Conservation (phyloP, 1,140 invertebrate species). For the Mamestra configurata region DNA sequence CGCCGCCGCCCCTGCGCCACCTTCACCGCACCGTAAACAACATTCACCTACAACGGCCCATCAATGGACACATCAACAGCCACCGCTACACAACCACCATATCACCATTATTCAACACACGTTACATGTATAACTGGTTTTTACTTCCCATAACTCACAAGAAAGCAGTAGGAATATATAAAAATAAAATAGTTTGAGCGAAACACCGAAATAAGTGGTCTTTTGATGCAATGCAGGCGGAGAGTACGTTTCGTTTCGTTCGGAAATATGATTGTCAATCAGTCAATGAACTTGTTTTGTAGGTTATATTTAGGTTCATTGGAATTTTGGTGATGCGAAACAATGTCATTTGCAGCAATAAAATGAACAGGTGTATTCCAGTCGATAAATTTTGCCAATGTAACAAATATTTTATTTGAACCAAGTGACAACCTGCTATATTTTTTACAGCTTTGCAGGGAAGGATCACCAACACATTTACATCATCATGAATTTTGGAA, state of each 20-base stretch:
- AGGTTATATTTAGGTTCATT: slow-evolving; percentile 13
- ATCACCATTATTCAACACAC: slow-evolving; percentile 42
- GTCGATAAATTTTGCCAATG: no score
- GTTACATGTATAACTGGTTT: slow-evolving; percentile 12
- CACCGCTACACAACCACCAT: slow-evolving; percentile 21
- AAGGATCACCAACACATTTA: no score
- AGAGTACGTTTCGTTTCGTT: slow-evolving; percentile 51
- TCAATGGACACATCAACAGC: slow-evolving; percentile 53
- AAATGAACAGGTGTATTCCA: no score
- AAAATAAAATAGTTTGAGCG: slow-evolving; percentile 51
- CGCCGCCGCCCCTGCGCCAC: slow-evolving; percentile 61
- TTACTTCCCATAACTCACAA: slow-evolving; percentile 4
- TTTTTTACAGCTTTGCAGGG: no score
- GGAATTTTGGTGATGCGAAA: slow-evolving; percentile 28
- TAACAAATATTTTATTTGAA: no score
- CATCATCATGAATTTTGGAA: no score
- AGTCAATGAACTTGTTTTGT: slow-evolving; percentile 58
- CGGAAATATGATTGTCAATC: slow-evolving; percentile 58
- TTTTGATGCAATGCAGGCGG: slow-evolving; percentile 48
- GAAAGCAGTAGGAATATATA: slow-evolving; percentile 38
- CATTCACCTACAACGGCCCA: slow-evolving; percentile 54
- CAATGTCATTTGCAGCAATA: not conserved
- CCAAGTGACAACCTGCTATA: no score
- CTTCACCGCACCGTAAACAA: slow-evolving; percentile 49
- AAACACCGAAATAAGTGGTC: slow-evolving; percentile 49